Conservation (phyloP, 2,797 vertebrate genomes). For the Crypturellus tataupa region DNA sequence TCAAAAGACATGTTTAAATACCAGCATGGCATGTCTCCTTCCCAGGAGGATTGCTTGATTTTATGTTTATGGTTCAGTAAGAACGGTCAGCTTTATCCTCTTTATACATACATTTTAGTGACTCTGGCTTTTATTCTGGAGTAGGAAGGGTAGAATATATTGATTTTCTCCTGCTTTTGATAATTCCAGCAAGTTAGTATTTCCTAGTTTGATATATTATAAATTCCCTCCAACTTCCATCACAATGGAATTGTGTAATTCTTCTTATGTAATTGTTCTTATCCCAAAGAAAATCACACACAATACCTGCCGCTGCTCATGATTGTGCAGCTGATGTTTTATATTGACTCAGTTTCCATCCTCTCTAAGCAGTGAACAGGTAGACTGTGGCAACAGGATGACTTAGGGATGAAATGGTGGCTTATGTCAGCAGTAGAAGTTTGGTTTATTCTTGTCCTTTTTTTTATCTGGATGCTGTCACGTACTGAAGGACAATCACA, state of each 20-base stretch:
- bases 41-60: background rate
- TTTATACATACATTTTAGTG: background rate
- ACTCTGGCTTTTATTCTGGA: background rate
- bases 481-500: accelerated
- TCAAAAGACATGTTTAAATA: background rate
- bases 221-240: background rate
- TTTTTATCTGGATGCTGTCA: background rate
- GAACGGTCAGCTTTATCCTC: background rate
- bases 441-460: background rate
- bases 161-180: background rate
- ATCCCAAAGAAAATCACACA: accelerated
- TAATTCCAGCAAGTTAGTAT: background rate
- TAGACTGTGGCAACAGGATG: background rate
- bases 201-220: background rate
- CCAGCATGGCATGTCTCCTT: background rate
- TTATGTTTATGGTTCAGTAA: background rate
- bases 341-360: background rate
- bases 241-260: background rate
- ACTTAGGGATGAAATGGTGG: background rate
- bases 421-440: background rate
- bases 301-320: background rate
- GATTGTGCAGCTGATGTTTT: background rate
- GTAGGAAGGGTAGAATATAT: background rate
- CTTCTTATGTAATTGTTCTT: background rate
- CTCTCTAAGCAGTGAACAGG: background rate